A percentile compares a stretch with the other conserved stretches of the same genome.
phyloP scores from a whole-genome alignment of 1,140 invertebrate genomes.

The Ceratoteleas bidentatus region DNA sequence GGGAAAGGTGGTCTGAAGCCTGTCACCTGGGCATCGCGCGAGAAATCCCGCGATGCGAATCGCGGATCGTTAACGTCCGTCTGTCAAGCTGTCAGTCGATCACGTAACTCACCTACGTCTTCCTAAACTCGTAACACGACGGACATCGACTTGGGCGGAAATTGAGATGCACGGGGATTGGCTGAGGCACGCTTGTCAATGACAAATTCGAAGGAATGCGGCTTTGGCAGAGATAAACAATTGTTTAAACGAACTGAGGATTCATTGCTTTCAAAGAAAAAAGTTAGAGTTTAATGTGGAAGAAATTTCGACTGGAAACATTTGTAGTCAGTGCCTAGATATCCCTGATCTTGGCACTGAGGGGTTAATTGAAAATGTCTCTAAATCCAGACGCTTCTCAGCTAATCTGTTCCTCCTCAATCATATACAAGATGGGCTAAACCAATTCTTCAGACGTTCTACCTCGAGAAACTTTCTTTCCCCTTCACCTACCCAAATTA shows the following conservation, averaged over 20 bases:
- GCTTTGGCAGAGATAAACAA: slow-evolving; percentile 24
- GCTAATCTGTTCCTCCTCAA: too few relatives aligned
- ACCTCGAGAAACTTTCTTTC: too few relatives aligned
- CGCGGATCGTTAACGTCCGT: slow-evolving; percentile 66
- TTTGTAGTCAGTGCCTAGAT: too few relatives aligned
- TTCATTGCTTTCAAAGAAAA: not conserved
- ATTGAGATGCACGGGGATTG: slow-evolving; percentile 58
- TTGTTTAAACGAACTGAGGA: too few relatives aligned
- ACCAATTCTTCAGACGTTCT: too few relatives aligned
- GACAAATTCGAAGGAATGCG: slow-evolving; percentile 55
- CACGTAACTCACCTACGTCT: slow-evolving; percentile 67
- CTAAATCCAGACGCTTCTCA: too few relatives aligned
- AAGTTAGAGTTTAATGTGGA: too few relatives aligned
- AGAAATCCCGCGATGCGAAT: slow-evolving; percentile 69
- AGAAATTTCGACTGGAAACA: too few relatives aligned
- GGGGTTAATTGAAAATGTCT: too few relatives aligned
- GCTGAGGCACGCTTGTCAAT: slow-evolving; percentile 24
- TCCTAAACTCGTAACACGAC: slow-evolving; percentile 63
- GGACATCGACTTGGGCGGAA: slow-evolving; percentile 47
- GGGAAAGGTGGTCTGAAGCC: slow-evolving; percentile 34
- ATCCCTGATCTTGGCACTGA: too few relatives aligned
- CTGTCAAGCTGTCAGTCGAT: slow-evolving; percentile 67
- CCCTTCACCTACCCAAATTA: too few relatives aligned
- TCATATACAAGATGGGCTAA: too few relatives aligned
- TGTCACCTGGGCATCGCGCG: slow-evolving; percentile 63